Conservation (phyloP, 2,113 vertebrate genomes). For the Neogale vison region DNA sequence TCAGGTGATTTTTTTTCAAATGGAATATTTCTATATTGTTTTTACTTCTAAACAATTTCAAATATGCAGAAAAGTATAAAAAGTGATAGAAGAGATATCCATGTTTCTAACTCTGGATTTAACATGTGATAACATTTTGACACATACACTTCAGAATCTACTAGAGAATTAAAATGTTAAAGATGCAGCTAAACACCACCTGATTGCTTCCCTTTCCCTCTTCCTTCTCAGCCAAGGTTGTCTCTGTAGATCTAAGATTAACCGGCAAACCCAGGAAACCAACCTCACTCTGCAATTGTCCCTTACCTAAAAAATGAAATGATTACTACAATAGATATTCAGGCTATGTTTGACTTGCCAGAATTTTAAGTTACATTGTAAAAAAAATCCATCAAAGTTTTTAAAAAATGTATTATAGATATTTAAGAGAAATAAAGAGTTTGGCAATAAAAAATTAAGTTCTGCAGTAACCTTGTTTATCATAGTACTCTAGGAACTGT, state of each 20-base stretch:
- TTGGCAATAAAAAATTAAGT: not conserved
- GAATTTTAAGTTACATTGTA: not conserved
- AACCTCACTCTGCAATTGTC: not conserved
- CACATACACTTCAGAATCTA: not conserved
- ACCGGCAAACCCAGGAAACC: not conserved
- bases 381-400: not conserved
- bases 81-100: not conserved
- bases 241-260: not conserved
- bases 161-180: not conserved
- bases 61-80: not conserved
- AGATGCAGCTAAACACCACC: not conserved
- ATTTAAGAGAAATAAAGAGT: not conserved
- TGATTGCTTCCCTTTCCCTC: not conserved
- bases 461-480: not conserved
- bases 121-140: not conserved
- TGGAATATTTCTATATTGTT: not conserved
- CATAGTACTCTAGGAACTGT: not conserved
- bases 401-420: not conserved
- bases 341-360: not conserved
- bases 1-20: not conserved
- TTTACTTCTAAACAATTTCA: not conserved
- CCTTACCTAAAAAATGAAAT: not conserved
- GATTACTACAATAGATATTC: not conserved
- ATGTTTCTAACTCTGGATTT: not conserved
- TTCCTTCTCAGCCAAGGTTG: not conserved